Evolutionary conservation across 2,888 invertebrate species (phyloP).

Genomic region (Oxytorus armatus): DNA sequence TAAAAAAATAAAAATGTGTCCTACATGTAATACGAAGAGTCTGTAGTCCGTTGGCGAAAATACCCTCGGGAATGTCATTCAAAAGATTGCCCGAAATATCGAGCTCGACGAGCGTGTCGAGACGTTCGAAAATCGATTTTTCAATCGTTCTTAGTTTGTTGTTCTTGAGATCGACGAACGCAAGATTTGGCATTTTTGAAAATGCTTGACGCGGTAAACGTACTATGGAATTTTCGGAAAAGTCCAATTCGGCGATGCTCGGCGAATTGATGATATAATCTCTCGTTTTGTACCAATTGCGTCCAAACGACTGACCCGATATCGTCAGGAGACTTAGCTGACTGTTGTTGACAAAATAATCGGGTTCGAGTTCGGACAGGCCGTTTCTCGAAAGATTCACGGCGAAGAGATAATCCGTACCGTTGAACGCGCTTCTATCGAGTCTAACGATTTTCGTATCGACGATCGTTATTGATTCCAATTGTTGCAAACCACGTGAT

Average conservation of each 20-base stretch:
- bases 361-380: constrained; percentile 88
- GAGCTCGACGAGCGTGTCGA: constrained; percentile 89
- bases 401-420: constrained; percentile 88
- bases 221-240: constrained; percentile 89
- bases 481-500: constrained; percentile 85
- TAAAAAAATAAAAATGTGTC: constrained; percentile 14
- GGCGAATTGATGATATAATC: constrained; percentile 87
- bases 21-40: constrained; percentile 85
- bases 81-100: constrained; percentile 90
- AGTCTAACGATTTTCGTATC: constrained; percentile 89
- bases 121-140: constrained; percentile 87
- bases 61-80: constrained; percentile 87
- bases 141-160: constrained; percentile 88
- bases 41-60: constrained; percentile 89
- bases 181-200: constrained; percentile 87
- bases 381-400: constrained; percentile 90
- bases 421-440: constrained; percentile 89
- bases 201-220: constrained; percentile 88
- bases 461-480: constrained; percentile 89
- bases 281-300: constrained; percentile 76
- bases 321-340: constrained; percentile 89
- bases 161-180: constrained; percentile 89
- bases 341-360: constrained; percentile 89
- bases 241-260: constrained; percentile 89
- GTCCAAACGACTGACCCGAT: constrained; percentile 88